Evolutionary conservation across 1,140 invertebrate species (phyloP).

Genomic region (Colletes latitarsis): DNA sequence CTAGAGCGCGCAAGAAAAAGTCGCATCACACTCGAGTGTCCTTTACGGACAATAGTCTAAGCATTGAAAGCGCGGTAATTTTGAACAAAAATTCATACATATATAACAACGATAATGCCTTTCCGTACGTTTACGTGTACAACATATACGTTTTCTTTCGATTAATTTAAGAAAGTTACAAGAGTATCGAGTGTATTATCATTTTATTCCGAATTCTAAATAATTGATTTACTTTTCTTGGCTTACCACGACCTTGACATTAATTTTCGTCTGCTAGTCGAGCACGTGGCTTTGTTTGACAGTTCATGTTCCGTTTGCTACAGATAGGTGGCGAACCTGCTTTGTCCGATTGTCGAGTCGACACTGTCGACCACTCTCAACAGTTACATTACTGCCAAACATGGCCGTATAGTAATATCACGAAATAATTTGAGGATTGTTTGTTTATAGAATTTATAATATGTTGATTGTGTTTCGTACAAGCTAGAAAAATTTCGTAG

Average conservation of each 20-base stretch:
- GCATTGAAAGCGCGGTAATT: no score
- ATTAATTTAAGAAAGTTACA: no score
- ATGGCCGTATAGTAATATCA: conserved; percentile 50
- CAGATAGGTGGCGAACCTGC: conserved; percentile 33
- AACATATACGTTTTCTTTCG: no score
- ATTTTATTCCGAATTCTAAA: no score
- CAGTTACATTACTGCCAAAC: conserved; percentile 52
- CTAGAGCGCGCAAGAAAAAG: no score
- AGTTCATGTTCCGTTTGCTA: conserved; percentile 25
- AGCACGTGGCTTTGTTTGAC: conserved; percentile 58
- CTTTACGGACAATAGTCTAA: no score
- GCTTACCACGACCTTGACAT: conserved; percentile 22
- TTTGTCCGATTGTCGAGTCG: conserved; percentile 1
- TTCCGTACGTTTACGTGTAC: no score
- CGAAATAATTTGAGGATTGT: conserved; percentile 42
- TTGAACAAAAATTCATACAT: no score
- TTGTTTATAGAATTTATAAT: conserved; percentile 16
- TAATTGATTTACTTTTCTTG: background rate
- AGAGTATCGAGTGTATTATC: no score
- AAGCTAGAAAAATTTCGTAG: background rate
- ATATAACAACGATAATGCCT: no score
- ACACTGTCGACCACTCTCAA: conserved; percentile 24
- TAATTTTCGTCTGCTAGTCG: conserved; percentile 57
- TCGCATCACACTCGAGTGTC: no score
- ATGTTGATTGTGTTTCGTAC: background rate